These are phyloP conservation scores for Passerina amoena DNA, from an alignment of 2,113 vertebrate genomes.

Conservation along the genomic window DNA sequence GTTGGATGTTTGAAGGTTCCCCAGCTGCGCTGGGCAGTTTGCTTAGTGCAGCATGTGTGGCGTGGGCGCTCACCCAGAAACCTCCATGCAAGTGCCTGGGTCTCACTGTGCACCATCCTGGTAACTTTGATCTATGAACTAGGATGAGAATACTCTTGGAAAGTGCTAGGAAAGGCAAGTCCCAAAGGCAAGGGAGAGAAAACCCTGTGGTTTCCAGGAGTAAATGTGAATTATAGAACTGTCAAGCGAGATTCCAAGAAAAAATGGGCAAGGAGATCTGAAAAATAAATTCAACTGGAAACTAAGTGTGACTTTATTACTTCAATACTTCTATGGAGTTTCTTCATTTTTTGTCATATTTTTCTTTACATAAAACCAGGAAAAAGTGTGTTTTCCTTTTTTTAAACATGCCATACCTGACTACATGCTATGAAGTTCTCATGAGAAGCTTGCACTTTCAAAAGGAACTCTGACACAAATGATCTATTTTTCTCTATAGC, in stretches of 20 bases:
- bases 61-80: not conserved
- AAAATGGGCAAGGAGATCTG: not conserved
- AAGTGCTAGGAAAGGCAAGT: not conserved
- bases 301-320: not conserved
- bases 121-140: not conserved
- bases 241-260: not conserved
- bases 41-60: accelerated
- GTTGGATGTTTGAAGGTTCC: not conserved
- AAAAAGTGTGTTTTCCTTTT: not conserved
- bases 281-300: not conserved
- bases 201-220: not conserved
- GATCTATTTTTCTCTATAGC: not conserved
- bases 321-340: not conserved
- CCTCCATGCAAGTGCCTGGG: not conserved
- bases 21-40: not conserved
- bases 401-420: not conserved
- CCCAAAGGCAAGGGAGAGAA: not conserved
- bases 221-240: not conserved
- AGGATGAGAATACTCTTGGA: not conserved
- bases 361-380: not conserved
- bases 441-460: not conserved
- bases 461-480: not conserved
- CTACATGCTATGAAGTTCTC: not conserved
- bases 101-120: not conserved
- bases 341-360: not conserved